Percentiles rank a stretch among this genome's conserved stretches.
phyloP scores from a whole-genome alignment of 2,797 vertebrate genomes.

The Dromococcyx pavoninus region DNA sequence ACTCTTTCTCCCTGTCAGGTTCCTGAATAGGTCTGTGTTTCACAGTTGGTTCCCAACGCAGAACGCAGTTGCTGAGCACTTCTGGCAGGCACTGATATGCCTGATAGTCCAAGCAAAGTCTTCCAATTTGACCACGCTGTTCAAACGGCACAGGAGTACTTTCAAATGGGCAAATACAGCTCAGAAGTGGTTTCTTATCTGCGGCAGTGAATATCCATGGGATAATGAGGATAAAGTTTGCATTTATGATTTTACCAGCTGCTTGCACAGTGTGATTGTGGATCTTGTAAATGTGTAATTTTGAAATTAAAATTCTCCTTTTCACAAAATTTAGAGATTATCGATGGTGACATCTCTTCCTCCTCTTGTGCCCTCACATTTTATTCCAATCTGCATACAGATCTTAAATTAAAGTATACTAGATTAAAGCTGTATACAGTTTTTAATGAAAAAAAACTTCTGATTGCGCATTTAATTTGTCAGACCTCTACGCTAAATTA shows the following conservation, averaged over 20 bases:
- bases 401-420: background rate
- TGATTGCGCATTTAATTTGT: background rate
- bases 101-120: accelerated
- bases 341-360: accelerated
- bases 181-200: background rate
- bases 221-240: background rate
- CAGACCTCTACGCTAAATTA: background rate
- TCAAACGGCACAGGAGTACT: accelerated
- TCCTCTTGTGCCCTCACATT: background rate
- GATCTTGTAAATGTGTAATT: background rate
- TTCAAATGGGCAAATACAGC: background rate
- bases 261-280: background rate
- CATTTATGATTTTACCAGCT: background rate
- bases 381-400: background rate
- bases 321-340: background rate
- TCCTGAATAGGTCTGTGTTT: background rate
- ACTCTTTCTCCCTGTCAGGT: background rate
- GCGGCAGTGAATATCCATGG: background rate
- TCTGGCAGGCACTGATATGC: background rate
- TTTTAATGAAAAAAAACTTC: background rate
- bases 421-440: background rate
- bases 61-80: constrained; percentile 48
- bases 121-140: background rate
- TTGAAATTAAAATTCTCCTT: background rate
- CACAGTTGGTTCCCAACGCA: constrained; percentile 25